Base-by-base conservation (phyloP, 2,797 vertebrate species). In the Neoniphon sammara region DNA sequence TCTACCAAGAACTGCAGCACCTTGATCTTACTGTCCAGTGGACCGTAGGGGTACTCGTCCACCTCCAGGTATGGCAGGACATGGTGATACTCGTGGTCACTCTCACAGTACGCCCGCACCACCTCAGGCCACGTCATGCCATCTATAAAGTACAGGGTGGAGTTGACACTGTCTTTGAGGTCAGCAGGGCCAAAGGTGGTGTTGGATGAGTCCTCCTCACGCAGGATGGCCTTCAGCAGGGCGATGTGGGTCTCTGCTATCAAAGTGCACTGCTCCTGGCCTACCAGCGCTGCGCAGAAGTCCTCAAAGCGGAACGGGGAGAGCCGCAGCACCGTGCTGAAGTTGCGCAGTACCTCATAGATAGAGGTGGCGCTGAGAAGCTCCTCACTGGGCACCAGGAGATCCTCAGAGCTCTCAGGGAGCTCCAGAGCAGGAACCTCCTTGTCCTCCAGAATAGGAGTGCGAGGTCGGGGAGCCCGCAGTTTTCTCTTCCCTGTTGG, bases 121-220 rank as follows among this genome's bases (percentile, higher is more conserved):
- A 98, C 97, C 94, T 99, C 98, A 0, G 98, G 96, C 98, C 98
- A 99, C 0, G 98, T 97, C 98, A 99, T 99, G 70, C 97, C 98
- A 6, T 99, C 98, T 12, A 99, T 96, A 90, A 99, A 97, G 88
- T 97, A 99, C 70, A 99, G 92, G 3, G 98, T 98, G 90, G 98
- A 99, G 89, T 99, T 97, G 80, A 98, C 95, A 20, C 97, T 98
- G 92, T 99, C 98, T 88, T 99, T 99, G 87, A 99, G 95, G 90
- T 99, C 98, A 52, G 97, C 96, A 0, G 98, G 98, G 78, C 97
- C 98, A 53, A 99, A 99, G 78, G 97, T 98, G 87, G 98, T 99
- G 93, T 98, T 99, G 84, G 97, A 98, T 46, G 97, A 94, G 91
- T 99, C 98, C 91, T 99, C 98, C 91, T 99, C 98, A 0, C 97